phyloP scores from a whole-genome alignment of 64 coral and sea anemone genomes.

The Actinia equina region DNA sequence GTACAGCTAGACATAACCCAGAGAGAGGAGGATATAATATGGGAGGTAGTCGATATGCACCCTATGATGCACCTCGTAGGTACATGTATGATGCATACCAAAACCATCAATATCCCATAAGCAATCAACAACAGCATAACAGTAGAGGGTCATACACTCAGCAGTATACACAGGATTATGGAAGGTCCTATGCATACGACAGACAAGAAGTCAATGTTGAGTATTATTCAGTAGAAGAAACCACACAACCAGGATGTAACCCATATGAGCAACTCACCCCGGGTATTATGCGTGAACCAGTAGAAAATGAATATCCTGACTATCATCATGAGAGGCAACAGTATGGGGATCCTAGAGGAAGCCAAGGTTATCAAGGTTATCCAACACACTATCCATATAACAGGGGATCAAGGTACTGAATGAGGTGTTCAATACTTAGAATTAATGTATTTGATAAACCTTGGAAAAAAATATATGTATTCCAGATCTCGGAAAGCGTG shows the following conservation, averaged over 20 bases:
- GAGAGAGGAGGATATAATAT: background rate
- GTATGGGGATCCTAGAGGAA: background rate
- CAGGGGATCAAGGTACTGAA: background rate
- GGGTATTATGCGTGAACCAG: background rate
- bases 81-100: background rate
- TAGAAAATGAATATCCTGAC: background rate
- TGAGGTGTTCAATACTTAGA: too few relatives aligned
- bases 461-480: too few relatives aligned
- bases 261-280: background rate
- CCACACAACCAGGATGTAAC: background rate
- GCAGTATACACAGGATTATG: background rate
- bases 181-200: background rate
- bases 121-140: background rate
- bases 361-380: constrained; percentile 2
- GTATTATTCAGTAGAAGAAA: background rate
- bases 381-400: background rate
- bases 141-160: background rate
- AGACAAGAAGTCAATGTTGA: background rate
- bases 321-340: background rate
- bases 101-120: background rate
- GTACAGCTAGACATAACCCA: background rate
- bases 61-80: background rate
- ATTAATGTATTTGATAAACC: too few relatives aligned
- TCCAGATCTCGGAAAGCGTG: too few relatives aligned
- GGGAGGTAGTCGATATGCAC: background rate